phyloP scores from a whole-genome alignment of 2,888 invertebrate species.

The Diaprepes abbreviatus region DNA sequence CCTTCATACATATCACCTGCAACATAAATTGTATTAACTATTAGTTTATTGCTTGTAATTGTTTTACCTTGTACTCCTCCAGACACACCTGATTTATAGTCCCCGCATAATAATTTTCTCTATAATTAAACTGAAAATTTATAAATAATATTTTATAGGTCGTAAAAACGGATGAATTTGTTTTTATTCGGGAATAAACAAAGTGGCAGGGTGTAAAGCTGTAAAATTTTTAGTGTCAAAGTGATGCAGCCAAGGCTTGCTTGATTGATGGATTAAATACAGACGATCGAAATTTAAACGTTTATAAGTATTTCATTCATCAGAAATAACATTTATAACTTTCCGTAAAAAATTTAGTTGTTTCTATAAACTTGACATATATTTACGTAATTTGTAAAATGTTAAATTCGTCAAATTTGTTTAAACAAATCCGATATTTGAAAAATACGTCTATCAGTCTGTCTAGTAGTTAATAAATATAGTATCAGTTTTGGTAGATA shows the following conservation, averaged over 20 bases:
- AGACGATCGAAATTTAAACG: conserved; percentile 32
- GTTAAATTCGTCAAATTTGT: conserved; percentile 8
- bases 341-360: conserved; percentile 1
- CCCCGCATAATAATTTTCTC: too few species aligned
- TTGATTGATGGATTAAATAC: conserved; percentile 38
- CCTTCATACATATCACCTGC: too few species aligned
- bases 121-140: conserved; percentile 39
- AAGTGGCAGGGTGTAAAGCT: conserved; percentile 47
- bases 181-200: conserved; percentile 43
- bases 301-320: conserved; percentile 39
- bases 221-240: conserved; percentile 48
- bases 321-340: conserved; percentile 11
- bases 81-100: too few species aligned
- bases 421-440: conserved; percentile 16
- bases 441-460: conserved; percentile 11
- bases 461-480: conserved; percentile 8
- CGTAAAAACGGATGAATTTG: conserved; percentile 44
- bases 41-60: too few species aligned
- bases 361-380: conserved; percentile 1
- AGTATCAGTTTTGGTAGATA: background rate
- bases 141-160: conserved; percentile 46
- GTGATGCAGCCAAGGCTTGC: conserved; percentile 44
- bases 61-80: too few species aligned
- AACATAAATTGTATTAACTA: too few species aligned
- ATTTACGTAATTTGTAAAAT: conserved; percentile 8